Evolutionary conservation across 2,888 invertebrate genomes (phyloP).

Genomic region (Noctua fimbriata): DNA sequence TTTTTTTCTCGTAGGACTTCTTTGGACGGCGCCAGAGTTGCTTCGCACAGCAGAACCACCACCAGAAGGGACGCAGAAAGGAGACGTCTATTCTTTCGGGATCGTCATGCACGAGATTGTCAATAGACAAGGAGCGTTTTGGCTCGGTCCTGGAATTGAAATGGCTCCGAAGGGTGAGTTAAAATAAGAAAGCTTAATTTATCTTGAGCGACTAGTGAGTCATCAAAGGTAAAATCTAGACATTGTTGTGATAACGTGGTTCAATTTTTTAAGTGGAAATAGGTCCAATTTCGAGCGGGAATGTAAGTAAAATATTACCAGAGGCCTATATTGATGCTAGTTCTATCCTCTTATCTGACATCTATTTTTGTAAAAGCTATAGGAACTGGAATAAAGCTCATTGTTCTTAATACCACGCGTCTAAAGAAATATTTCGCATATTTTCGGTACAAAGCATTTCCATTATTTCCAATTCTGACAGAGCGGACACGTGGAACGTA

Average conservation of each 20-base stretch:
- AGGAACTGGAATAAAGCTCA: neutral
- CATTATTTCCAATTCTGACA: constrained; percentile 31
- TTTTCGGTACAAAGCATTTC: constrained; percentile 20
- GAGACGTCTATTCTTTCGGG: constrained; percentile 98
- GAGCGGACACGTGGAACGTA: constrained; percentile 29
- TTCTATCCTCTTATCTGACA: neutral
- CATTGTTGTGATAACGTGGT: neutral
- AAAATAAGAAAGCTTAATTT: neutral
- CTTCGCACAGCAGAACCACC: constrained; percentile 92
- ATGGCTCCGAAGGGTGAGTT: constrained; percentile 93
- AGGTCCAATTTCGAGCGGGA: neutral
- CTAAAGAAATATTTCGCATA: constrained; percentile 6
- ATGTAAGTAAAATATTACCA: neutral
- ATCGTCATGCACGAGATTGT: constrained; percentile 98
- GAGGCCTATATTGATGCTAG: neutral
- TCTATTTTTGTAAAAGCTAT: neutral
- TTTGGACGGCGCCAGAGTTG: constrained; percentile 98
- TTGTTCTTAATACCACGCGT: neutral
- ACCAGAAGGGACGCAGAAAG: constrained; percentile 95
- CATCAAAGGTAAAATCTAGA: neutral
- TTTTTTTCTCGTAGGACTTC: constrained; percentile 91
- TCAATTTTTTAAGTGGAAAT: neutral
- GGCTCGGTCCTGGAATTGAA: constrained; percentile 91
- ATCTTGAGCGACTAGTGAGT: neutral
- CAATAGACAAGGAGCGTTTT: constrained; percentile 96